These are phyloP conservation scores for Poecilobothrus nobilitatus DNA, from an alignment of 2,888 invertebrate genomes.

Conservation along the genomic window DNA sequence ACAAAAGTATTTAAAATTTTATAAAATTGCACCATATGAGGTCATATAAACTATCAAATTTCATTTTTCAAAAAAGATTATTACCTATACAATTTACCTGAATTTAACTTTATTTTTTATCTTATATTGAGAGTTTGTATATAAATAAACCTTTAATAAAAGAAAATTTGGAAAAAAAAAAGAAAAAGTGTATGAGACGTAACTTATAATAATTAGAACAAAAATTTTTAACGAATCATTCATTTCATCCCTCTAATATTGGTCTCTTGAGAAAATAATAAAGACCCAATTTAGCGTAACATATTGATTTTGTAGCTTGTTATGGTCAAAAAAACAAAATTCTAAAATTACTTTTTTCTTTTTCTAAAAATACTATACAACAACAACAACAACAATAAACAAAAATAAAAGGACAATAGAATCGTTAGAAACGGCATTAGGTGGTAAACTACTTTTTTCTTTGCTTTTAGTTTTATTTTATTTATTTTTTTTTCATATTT, in stretches of 20 bases:
- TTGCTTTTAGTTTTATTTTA: too few relatives aligned
- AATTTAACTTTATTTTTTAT: too few relatives aligned
- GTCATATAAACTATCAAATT: background rate
- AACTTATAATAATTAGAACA: too few relatives aligned
- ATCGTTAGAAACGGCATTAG: background rate
- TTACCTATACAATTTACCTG: too few relatives aligned
- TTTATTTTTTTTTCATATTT: too few relatives aligned
- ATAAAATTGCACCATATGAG: slow-evolving; percentile 2
- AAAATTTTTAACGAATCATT: too few relatives aligned
- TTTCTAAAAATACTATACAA: background rate
- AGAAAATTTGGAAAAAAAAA: too few relatives aligned
- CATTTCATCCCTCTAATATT: too few relatives aligned
- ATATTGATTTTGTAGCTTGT: slow-evolving; percentile 2
- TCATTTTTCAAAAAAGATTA: background rate
- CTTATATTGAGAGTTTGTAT: too few relatives aligned
- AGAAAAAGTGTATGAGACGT: too few relatives aligned
- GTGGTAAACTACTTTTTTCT: background rate
- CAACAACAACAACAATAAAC: background rate
- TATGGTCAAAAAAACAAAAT: background rate
- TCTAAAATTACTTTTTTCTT: background rate
- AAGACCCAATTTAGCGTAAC: background rate
- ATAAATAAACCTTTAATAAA: too few relatives aligned
- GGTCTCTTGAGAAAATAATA: too few relatives aligned
- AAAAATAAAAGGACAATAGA: background rate
- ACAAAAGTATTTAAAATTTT: background rate